Conservation (phyloP, 2,888 invertebrate genomes). For the Hoplodrina ambigua region DNA sequence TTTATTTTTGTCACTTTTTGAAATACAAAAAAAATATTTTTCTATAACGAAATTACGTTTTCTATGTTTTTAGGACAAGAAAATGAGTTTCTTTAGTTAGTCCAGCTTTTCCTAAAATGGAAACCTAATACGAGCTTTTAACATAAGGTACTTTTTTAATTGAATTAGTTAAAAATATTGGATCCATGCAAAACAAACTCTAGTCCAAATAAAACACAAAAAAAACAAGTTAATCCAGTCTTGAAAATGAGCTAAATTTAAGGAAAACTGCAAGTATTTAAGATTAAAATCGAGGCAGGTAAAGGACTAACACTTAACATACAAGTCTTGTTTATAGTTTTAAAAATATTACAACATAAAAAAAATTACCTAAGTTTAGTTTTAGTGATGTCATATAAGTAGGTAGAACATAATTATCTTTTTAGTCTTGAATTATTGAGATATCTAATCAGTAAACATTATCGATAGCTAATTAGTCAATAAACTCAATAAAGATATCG, state of each 20-base stretch:
- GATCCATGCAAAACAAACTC: not conserved
- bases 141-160: no score
- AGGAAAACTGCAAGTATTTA: constrained; percentile 11
- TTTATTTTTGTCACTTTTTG: no score
- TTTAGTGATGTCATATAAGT: constrained; percentile 4
- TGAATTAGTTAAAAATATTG: no score
- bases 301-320: constrained; percentile 21
- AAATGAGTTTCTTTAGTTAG: not conserved
- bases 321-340: constrained; percentile 17
- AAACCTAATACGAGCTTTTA: not conserved
- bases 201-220: not conserved
- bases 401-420: not conserved
- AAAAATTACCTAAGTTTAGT: not conserved
- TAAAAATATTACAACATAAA: not conserved
- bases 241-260: not conserved
- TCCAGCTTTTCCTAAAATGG: not conserved
- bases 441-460: constrained; percentile 30
- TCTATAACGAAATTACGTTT: no score
- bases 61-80: no score
- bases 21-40: no score
- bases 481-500: constrained; percentile 24
- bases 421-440: constrained; percentile 18
- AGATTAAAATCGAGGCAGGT: constrained; percentile 26
- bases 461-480: constrained; percentile 39
- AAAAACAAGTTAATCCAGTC: not conserved